Base-by-base conservation (phyloP, 2,797 vertebrate genomes). In the Nasua narica region DNA sequence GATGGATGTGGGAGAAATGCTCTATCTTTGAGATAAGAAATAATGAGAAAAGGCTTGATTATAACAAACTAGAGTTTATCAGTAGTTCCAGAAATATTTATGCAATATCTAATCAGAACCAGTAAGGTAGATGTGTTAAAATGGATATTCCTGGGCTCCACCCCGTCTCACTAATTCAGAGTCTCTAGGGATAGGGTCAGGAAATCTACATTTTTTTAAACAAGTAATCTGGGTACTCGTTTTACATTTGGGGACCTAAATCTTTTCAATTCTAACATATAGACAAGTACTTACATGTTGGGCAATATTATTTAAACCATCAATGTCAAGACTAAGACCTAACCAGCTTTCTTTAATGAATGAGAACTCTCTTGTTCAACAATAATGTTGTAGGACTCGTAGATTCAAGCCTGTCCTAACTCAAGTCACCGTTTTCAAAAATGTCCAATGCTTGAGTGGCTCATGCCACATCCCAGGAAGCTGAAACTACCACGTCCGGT, bases 51-150 rank as follows among this genome's bases (percentile, higher is more conserved):
- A 37, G 32, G 14, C 13, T 84, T 94, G 72, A 90, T 46, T 29
- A 62, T 60, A 56, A 77, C 15, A 84, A 74, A 58, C 3, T 52
- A 40, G 60, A 27, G 18, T 35, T 29, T 65, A 19, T 56, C 54
- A 62, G 58, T 67, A 87, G 91, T 58, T 70, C 76, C 27, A 96
- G 83, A 96, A 81, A 84, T 77, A 72, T 46, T 48, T 84, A 94
- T 19, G 3, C 1, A 62, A 58, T 43, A 86, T n/a, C 19, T 81
- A 35, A 91, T 69, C 43, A 93, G 76, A 90, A 89, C 27, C 19
- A 37, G 40, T 62, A 46, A 40, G 23, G 37, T 1, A 77, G 46
- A 48, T 65, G 27, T 79, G 11, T 72, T 65, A 48, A 91, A 89
- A 86, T 18, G 23, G 43, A 74, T 32, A 21, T 37, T 67, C 32